Evolutionary conservation across 2,797 vertebrate species (phyloP).

Genomic region (Kryptopterus vitreolus): DNA sequence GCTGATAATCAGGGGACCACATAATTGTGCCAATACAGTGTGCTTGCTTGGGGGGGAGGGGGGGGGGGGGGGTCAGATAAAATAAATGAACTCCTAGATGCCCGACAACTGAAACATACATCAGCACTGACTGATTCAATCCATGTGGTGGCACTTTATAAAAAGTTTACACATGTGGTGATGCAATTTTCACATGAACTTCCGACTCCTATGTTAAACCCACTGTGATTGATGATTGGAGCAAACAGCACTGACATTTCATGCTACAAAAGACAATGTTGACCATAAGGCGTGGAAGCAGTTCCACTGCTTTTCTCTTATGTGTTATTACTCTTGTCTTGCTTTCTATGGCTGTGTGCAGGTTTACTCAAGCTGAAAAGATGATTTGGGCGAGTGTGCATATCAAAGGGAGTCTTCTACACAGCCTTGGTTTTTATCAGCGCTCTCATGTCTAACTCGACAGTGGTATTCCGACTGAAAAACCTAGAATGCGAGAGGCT

Average conservation of each 20-base stretch:
- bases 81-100: too few species aligned
- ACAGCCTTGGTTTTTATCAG: neutral
- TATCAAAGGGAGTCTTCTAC: neutral
- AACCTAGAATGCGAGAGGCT: neutral
- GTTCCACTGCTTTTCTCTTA: neutral
- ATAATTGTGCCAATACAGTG: neutral
- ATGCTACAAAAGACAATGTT: neutral
- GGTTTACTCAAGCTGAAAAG: neutral
- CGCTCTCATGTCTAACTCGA: neutral
- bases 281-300: neutral
- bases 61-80: too few species aligned
- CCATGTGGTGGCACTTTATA: neutral
- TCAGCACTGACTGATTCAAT: neutral
- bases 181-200: neutral
- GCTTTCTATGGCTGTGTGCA: neutral
- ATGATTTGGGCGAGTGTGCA: neutral
- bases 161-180: neutral
- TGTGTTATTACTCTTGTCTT: constrained; percentile 8
- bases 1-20: neutral
- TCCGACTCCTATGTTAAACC: neutral
- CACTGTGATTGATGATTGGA: constrained; percentile 3
- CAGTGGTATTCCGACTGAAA: neutral
- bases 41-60: too few species aligned
- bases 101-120: neutral
- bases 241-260: neutral